Conservation (phyloP, 2,888 invertebrate species). For the Drosophila atroscutellata region DNA sequence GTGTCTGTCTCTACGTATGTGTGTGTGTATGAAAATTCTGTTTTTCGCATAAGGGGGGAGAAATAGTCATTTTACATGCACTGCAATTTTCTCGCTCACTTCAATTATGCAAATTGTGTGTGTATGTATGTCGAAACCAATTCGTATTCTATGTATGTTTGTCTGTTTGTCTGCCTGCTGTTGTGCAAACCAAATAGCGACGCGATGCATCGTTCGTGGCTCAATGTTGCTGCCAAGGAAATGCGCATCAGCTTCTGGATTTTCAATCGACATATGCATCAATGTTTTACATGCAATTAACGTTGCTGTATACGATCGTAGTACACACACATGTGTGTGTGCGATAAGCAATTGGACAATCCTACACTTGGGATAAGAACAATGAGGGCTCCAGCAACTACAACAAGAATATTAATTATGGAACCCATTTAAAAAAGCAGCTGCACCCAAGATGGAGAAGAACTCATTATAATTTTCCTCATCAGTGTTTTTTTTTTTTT, state of each 20-base stretch:
- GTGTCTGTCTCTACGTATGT: slow-evolving; percentile 5
- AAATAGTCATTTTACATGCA: slow-evolving; percentile 72
- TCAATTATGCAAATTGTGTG: slow-evolving; percentile 77
- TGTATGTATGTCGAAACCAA: slow-evolving; percentile 73
- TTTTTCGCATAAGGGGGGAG: slow-evolving; percentile 58
- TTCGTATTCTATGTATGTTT: slow-evolving; percentile 44
- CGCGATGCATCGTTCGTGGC: slow-evolving; percentile 5
- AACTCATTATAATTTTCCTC: slow-evolving; percentile 72
- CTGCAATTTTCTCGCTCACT: slow-evolving; percentile 76
- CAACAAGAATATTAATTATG: slow-evolving; percentile 5
- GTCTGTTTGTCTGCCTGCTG: slow-evolving; percentile 1
- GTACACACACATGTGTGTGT: not conserved
- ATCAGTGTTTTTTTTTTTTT: slow-evolving; percentile 40
- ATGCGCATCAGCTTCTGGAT: slow-evolving; percentile 50
- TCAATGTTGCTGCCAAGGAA: slow-evolving; percentile 44
- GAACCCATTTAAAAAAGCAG: slow-evolving; percentile 25
- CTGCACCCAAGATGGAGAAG: slow-evolving; percentile 22
- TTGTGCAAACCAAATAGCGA: slow-evolving; percentile 44
- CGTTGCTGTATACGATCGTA: slow-evolving; percentile 37
- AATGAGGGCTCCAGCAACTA: slow-evolving; percentile 21
- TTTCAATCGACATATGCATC: slow-evolving; percentile 35
- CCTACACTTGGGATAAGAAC: slow-evolving; percentile 15
- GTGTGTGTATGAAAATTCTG: slow-evolving; percentile 44
- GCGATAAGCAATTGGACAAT: slow-evolving; percentile 36
- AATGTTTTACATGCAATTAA: slow-evolving; percentile 73